phyloP scores from a whole-genome alignment of 2,113 vertebrate genomes.

The Microcebus murinus region DNA sequence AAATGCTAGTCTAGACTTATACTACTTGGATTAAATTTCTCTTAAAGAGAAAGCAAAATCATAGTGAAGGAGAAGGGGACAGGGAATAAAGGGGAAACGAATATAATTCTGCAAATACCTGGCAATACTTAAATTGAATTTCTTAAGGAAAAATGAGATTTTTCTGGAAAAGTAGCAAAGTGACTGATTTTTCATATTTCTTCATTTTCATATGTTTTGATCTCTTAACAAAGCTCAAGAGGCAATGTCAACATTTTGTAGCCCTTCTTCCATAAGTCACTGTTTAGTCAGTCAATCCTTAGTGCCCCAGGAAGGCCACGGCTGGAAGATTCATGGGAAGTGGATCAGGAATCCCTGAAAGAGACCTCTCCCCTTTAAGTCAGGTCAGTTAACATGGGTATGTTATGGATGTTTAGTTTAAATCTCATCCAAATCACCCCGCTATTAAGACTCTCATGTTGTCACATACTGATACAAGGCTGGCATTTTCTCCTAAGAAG shows the following conservation, averaged over 20 bases:
- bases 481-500: slow-evolving; percentile 5
- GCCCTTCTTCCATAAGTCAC: neutral
- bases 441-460: neutral
- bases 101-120: slow-evolving; percentile 50
- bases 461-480: neutral
- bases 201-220: slow-evolving; percentile 33
- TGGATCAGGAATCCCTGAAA: neutral
- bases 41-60: slow-evolving; percentile 56
- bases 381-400: neutral
- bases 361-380: neutral
- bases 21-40: slow-evolving; percentile 64
- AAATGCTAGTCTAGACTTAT: slow-evolving; percentile 67
- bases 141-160: slow-evolving; percentile 54
- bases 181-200: neutral
- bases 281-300: neutral
- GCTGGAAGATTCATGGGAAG: neutral
- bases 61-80: slow-evolving; percentile 33
- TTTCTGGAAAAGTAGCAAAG: slow-evolving; percentile 54
- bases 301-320: neutral
- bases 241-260: neutral
- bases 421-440: neutral
- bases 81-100: slow-evolving; percentile 67
- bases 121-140: slow-evolving; percentile 31
- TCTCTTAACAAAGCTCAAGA: slow-evolving; percentile 22
- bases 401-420: neutral